These are phyloP conservation scores for Caenorhabditis afra DNA, from an alignment of 2,888 invertebrate genomes.

Conservation along the genomic window DNA sequence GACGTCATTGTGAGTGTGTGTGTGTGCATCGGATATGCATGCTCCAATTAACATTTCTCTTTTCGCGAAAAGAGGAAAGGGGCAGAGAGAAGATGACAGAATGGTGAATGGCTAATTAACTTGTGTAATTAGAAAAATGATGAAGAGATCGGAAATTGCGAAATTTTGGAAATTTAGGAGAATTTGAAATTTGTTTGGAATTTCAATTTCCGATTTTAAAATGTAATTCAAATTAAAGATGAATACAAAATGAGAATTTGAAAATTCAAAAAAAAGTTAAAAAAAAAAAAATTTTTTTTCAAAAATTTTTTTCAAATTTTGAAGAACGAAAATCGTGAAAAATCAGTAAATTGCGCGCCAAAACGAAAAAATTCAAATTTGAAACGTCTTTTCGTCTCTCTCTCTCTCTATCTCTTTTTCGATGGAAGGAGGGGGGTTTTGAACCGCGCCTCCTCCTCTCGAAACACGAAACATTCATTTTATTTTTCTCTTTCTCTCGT, in stretches of 20 bases:
- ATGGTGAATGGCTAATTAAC: too few species aligned
- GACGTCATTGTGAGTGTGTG: too few species aligned
- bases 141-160: neutral
- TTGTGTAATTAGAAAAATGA: too few species aligned
- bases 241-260: neutral
- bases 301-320: neutral
- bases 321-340: neutral
- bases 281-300: neutral
- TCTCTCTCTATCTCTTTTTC: too few species aligned
- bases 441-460: too few species aligned
- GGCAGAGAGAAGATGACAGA: neutral
- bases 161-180: too few species aligned
- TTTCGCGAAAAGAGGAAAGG: neutral
- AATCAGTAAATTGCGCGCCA: too few species aligned
- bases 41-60: slow-evolving; percentile 15
- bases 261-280: neutral
- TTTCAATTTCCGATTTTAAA: neutral
- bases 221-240: neutral
- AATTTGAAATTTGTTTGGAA: too few species aligned
- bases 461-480: too few species aligned
- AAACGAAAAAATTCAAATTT: too few species aligned
- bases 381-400: slow-evolving; percentile 5
- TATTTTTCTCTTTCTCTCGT: too few species aligned
- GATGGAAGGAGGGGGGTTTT: too few species aligned
- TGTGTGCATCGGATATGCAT: slow-evolving; percentile 21